Conservation (phyloP, 2,797 vertebrate genomes). For the Neosilurus mollespiculum region DNA sequence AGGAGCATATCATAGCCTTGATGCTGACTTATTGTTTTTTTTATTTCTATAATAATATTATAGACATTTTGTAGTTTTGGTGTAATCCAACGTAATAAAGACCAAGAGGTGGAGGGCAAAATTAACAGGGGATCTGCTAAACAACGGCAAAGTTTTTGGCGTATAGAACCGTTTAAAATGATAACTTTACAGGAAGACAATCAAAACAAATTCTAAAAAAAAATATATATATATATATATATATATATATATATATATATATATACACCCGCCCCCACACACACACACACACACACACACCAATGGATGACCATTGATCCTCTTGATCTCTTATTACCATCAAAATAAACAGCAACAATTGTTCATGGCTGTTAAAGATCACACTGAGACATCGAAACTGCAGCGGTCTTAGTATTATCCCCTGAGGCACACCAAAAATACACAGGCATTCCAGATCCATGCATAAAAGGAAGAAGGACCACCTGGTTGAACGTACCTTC, state of each 20-base stretch:
- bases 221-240: no score
- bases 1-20: background rate
- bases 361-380: conserved; percentile 68
- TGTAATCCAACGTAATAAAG: conserved; percentile 86
- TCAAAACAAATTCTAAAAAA: background rate
- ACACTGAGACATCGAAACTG: conserved; percentile 52
- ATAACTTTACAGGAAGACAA: background rate
- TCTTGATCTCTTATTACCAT: conserved; percentile 80
- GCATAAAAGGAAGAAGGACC: conserved; percentile 41
- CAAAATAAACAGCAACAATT: conserved; percentile 58
- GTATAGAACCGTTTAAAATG: background rate
- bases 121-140: background rate
- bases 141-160: no score
- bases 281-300: background rate
- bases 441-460: conserved; percentile 55
- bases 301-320: conserved; percentile 41
- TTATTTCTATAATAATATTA: background rate
- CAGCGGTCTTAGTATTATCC: conserved; percentile 50
- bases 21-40: background rate
- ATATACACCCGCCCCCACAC: no score
- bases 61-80: conserved; percentile 54
- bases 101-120: conserved; percentile 69
- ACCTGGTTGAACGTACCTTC: conserved; percentile 82
- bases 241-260: no score
- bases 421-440: conserved; percentile 43